A percentile compares a stretch with the other conserved stretches of the same genome.
These are phyloP conservation scores for Chrysolina oricalcia DNA, from an alignment of 2,888 invertebrate genomes.

Conservation along the genomic window DNA sequence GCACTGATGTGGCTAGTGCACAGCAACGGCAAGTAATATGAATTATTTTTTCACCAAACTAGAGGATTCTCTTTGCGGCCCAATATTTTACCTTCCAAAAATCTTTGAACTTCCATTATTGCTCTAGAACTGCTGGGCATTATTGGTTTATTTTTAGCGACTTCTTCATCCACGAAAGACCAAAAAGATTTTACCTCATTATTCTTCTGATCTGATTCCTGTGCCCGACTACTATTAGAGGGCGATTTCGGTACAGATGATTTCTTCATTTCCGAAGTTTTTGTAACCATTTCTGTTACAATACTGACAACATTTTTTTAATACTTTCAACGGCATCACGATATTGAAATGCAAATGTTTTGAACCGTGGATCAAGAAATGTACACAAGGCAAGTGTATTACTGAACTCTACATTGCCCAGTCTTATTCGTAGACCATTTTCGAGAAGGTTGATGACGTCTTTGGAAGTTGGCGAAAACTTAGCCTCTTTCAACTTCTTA, in stretches of 20 bases:
- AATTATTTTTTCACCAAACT: slow-evolving; percentile 41
- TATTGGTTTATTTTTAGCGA: background rate
- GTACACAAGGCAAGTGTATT: too few species aligned
- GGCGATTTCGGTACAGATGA: too few species aligned
- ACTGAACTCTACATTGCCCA: slow-evolving; percentile 48
- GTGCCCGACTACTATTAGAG: too few species aligned
- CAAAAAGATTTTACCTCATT: too few species aligned
- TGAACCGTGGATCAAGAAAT: too few species aligned
- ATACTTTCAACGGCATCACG: too few species aligned
- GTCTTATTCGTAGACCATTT: slow-evolving; percentile 33
- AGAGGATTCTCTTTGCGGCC: slow-evolving; percentile 36
- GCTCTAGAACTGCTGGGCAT: slow-evolving; percentile 30
- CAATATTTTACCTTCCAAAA: slow-evolving; percentile 37
- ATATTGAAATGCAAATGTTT: too few species aligned
- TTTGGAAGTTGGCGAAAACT: slow-evolving; percentile 3
- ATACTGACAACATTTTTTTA: too few species aligned
- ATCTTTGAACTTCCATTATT: slow-evolving; percentile 45
- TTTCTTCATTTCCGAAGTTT: too few species aligned
- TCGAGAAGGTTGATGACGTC: slow-evolving; percentile 22
- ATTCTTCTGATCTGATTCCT: too few species aligned
- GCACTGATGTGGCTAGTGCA: too few species aligned
- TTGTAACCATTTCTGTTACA: too few species aligned
- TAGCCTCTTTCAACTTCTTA: slow-evolving; percentile 33
- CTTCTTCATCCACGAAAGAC: background rate
- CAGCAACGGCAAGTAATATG: slow-evolving; percentile 38